Evolutionary conservation across 2,888 invertebrate species (phyloP), one percentile per base, ranked within the genome.

Genomic region (Agriotes lineatus): DNA sequence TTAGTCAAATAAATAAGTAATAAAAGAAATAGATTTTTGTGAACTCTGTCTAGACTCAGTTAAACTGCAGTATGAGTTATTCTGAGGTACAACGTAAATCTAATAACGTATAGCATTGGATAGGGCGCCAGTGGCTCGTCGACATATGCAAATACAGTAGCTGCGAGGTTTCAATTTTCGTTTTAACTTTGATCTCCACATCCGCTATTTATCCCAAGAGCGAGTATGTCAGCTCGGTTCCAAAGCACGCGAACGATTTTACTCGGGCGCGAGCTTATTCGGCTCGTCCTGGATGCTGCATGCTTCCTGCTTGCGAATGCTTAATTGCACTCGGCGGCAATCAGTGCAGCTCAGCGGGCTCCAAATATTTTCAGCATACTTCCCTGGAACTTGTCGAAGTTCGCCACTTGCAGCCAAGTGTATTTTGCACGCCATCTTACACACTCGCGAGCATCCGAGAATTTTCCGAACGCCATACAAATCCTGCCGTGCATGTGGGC

Each of bases 221-320:
- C 6, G 14, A 39, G n/a, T 39, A 39, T 48, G 12, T 48, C 48
- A 10, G 7, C 9, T 18, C 16, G 16, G 14, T 48, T 48, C 22
- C 48, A 20, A 48, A 48, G 48, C 48, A 48, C 48, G 48, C 48
- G 20, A 48, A 22, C 48, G n/a, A 22, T 48, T 48, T 48, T 48
- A 48, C 42, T 42, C 37, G 37, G 37, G 2, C n/a, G n/a, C 14
- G 6, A 37, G 14, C 37, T 12, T 12, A 37, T 37, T 37, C 37
- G 3, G n/a, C n/a, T 37, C 4, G 12, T n/a, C n/a, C n/a, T n/a
- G n/a, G n/a, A n/a, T n/a, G n/a, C n/a, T n/a, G n/a, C n/a, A n/a
- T n/a, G n/a, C n/a, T n/a, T 12, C 14, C 42, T 9, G 2, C 5
- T 0, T 14, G 16, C 14, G n/a, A n/a, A 42, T 14, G 9, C 12